Evolutionary conservation across 2,113 vertebrate species (phyloP), one percentile per base, ranked within the genome.

Genomic region (Actenoides hombroni): DNA sequence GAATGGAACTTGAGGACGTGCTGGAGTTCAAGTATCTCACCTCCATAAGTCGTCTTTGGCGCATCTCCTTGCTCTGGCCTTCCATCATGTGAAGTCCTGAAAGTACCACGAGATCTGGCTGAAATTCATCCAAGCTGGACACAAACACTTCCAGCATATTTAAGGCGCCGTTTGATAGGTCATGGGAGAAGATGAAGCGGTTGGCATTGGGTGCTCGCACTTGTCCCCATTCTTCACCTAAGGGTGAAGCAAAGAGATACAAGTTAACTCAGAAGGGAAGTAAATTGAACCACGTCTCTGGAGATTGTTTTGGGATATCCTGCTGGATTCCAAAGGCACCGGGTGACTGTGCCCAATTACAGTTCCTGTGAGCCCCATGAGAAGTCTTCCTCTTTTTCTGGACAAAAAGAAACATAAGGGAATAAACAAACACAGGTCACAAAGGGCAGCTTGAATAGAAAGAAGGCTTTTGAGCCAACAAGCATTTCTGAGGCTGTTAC

Each of bases 71-170:
- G 95, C 98, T 99, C 95, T 99, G 99, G 54, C 99, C 99, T 92
- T 99, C 99, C 99, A 99, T 99, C 99, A 99, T 99, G 97, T 99
- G 99, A 56, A 99, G 97, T 28, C 99, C 99, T 2, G 99, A 99
- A 71, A 99, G 98, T 35, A 99, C 99, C 81, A 99, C 99, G 54
- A 99, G 97, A 33, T 99, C 99, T 1, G 99, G 99, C 94, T 98
- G 98, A 88, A 99, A 99, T 81, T 99, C 99, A 42, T 99, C 99
- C 97, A 99, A 94, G 94, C 99, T 99, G 53, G 98, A 98, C 95
- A 99, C 98, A 46, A 99, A 99, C 24, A 98, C 98, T 97, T 99
- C 99, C 97, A 99, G 97, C 49, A 98, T 98, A 65, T 98, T 99
- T 98, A 99, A 99, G 96, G 98, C 98, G 0, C 99, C 99, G 9